Percentiles rank a stretch among this genome's conserved stretches.
Conservation (phyloP, 2,888 invertebrate species). For the Diachrysia chrysitis region DNA sequence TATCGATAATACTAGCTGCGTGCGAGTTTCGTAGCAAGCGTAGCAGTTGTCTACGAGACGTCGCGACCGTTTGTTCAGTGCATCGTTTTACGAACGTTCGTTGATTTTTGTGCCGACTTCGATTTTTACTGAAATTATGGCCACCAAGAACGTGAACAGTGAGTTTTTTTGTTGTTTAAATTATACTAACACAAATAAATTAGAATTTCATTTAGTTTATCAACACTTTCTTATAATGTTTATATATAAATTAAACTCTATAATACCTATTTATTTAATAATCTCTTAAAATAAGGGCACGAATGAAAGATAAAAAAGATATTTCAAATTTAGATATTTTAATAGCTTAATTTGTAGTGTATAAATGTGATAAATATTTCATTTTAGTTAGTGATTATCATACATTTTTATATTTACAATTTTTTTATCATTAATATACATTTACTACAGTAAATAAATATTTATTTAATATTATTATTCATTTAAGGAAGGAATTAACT, state of each 20-base stretch:
- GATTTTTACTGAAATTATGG: conserved; percentile 65
- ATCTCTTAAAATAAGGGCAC: too few relatives aligned
- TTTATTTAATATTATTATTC: not conserved
- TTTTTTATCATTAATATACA: too few relatives aligned
- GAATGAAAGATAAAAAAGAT: too few relatives aligned
- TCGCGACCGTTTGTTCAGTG: conserved; percentile 62
- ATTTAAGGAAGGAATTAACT: conserved; percentile 4
- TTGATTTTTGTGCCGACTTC: conserved; percentile 49
- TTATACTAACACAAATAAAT: not conserved
- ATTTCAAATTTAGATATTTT: too few relatives aligned
- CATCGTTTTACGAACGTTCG: conserved; percentile 35
- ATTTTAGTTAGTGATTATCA: too few relatives aligned
- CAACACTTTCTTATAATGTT: not conserved
- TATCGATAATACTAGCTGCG: conserved; percentile 68
- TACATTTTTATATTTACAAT: too few relatives aligned
- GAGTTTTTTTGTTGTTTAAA: conserved; percentile 59
- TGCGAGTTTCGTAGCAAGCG: conserved; percentile 75
- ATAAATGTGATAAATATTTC: too few relatives aligned
- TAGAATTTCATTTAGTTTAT: not conserved
- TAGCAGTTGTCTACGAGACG: conserved; percentile 76
- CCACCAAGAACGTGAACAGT: conserved; percentile 72
- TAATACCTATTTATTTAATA: too few relatives aligned
- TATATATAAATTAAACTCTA: not conserved
- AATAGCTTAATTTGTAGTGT: too few relatives aligned
- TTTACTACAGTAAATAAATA: not conserved